Evolutionary conservation across 2,888 invertebrate genomes (phyloP), one percentile per base, ranked within the genome.

Genomic region (Periphyllus acericola): DNA sequence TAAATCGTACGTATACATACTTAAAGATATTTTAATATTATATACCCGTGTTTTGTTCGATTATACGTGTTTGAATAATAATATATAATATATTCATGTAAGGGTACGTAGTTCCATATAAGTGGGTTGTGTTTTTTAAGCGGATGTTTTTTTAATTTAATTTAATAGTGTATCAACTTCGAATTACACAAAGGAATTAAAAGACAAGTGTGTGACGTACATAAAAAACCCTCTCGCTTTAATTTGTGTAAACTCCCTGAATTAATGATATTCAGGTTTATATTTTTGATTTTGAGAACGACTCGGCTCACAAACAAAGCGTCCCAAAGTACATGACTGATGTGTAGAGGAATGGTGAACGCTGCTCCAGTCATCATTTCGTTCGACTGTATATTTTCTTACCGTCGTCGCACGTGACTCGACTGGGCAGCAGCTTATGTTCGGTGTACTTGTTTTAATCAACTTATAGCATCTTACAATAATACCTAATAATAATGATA

Each of bases 241-340:
- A n/a, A 36, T 80, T 80, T 29, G 81, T 46, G n/a, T 17, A 6
- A 52, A 82, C 82, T 82, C 72, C 55, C 19, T 55, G 74, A 83
- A 55, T 36, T 36, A 74, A 32, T 32, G 32, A 11, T 79, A 79
- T 25, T 79, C 55, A 32, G 78, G 55, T 78, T 55, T 46, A n/a
- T 46, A n/a, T 52, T 29, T 32, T 25, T 11, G n/a, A 14, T 68
- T 68, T n/a, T 25, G 68, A 68, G 11, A 68, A 68, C 68, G 25
- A 25, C 29, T 25, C 68, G n/a, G 29, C 6, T n/a, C n/a, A 66
- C 17, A 0, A 29, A 29, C 32, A 29, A 1, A 29, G 14, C 29
- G 32, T 29, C 71, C 17, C 40, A 36, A 29, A 75, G 0, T 36
- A 74, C 74, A 19, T 8, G 36, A 36, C 25, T 21, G 74, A 74